Base-by-base conservation (phyloP, 2,888 invertebrate genomes). In the Himalopsyche tibetana region DNA sequence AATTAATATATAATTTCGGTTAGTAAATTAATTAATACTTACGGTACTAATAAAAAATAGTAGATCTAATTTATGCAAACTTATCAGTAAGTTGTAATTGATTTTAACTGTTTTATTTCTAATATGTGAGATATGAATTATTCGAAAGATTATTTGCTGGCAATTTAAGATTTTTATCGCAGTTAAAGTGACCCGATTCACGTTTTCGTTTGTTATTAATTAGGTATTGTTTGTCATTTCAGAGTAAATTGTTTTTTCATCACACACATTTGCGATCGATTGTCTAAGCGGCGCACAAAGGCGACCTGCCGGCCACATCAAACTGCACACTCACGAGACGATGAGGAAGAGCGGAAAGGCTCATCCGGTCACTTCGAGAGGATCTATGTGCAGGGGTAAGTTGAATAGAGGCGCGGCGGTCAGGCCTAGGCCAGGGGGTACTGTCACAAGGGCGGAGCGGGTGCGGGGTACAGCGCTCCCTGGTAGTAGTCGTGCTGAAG, bases 361-460 rank as follows among this genome's bases (percentile, higher is more conserved):
- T 15, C 17, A 42, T 42, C 36, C 45, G 17, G 42, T 45, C 80
- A 80, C 74, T 74, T 19, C 19, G 74, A 6, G 74, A 38, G 2
- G 51, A 80, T 42, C 42, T 51, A 80, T 15, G 45, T 42, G 42
- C 80, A 80, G 15, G 42, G 42, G 80, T 42, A 80, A 17, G 55
- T 38, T 36, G 51, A 82, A 55, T 55, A 82, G 82, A 79, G 84
- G 84, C 63, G 69, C 38, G 56, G 55, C 69, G 84, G 40, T 88
- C 90, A 92, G 91, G 92, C 94, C 96, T 97, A 97, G 94, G 97
- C 97, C 93, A 97, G 94, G 90, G 97, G 97, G 91, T 97, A 97
- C 94, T 97, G 97, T 97, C 97, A 97, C 97, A 97, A 97, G 92
- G 96, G 96, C 91, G 97, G 96, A 85, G 95, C 94, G 88, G 95